These are phyloP conservation scores for Megalonaias nervosa DNA, from an alignment of 1,140 invertebrate species.

Conservation along the genomic window DNA sequence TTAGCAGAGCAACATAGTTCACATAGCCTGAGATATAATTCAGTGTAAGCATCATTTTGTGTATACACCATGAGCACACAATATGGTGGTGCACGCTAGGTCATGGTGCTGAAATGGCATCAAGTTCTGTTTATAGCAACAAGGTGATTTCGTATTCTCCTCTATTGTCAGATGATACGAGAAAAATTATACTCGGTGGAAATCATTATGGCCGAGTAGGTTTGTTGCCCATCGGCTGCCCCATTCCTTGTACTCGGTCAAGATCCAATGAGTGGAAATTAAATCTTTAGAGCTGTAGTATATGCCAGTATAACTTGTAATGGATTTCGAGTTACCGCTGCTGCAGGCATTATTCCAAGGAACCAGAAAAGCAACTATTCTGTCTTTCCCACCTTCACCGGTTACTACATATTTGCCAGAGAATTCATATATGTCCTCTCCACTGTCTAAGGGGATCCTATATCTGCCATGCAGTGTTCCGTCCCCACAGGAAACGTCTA, in stretches of 20 bases:
- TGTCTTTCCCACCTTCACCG: neutral
- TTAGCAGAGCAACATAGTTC: too few species aligned
- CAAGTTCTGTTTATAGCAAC: too few species aligned
- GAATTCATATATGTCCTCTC: neutral
- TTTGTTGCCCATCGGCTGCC: neutral
- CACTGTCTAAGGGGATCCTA: constrained; percentile 3
- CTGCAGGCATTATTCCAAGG: constrained; percentile 4
- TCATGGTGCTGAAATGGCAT: too few species aligned
- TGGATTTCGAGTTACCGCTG: constrained; percentile 1
- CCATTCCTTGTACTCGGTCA: neutral
- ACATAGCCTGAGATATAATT: too few species aligned
- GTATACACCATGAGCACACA: too few species aligned
- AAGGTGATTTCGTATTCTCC: too few species aligned
- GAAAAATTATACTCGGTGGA: neutral
- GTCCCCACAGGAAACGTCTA: neutral
- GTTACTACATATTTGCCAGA: neutral
- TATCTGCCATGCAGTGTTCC: constrained; percentile 7
- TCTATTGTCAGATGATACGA: too few species aligned
- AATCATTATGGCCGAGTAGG: constrained; percentile 9
- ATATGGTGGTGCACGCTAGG: too few species aligned
- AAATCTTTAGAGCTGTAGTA: neutral
- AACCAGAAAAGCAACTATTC: neutral
- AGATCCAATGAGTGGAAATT: constrained; percentile 16
- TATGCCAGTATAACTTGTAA: constrained; percentile 8
- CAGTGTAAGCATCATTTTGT: too few species aligned